phyloP scores from a whole-genome alignment of 2,797 vertebrate genomes.

The Australoheros facetus region DNA sequence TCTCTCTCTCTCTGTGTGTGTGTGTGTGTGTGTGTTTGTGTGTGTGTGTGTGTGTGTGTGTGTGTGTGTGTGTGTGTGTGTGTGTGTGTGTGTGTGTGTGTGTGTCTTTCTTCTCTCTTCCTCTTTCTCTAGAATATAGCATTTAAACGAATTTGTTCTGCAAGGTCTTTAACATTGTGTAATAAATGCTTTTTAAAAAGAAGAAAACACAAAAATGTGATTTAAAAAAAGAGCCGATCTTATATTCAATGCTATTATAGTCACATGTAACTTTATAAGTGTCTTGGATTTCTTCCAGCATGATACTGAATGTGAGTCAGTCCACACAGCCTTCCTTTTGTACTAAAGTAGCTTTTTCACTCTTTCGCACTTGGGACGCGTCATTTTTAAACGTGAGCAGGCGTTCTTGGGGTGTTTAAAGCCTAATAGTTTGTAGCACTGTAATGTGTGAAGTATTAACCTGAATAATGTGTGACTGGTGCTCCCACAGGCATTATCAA shows the following conservation, averaged over 20 bases:
- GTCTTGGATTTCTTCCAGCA: background rate
- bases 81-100: too few species aligned
- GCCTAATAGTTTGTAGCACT: slow-evolving; percentile 16
- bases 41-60: background rate
- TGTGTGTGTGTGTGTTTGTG: background rate
- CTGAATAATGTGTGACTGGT: background rate
- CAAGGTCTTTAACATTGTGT: background rate
- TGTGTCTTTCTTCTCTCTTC: background rate
- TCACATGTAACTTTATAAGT: background rate
- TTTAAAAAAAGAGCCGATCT: background rate
- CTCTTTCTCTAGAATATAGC: background rate
- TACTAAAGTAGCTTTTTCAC: background rate
- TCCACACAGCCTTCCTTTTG: background rate
- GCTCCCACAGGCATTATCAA: background rate
- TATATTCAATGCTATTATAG: background rate
- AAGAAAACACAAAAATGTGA: background rate
- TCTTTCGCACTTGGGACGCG: background rate
- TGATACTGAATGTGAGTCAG: background rate
- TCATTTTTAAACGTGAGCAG: slow-evolving; percentile 22
- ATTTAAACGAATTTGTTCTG: background rate
- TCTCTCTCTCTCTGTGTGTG: background rate
- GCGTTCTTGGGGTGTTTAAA: background rate
- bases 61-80: too few species aligned
- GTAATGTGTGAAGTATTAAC: slow-evolving; percentile 11
- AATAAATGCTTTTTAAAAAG: background rate